A percentile compares a stretch with the other conserved stretches of the same genome.
phyloP scores from a whole-genome alignment of 2,797 vertebrate species.

The Myripristis murdjan region DNA sequence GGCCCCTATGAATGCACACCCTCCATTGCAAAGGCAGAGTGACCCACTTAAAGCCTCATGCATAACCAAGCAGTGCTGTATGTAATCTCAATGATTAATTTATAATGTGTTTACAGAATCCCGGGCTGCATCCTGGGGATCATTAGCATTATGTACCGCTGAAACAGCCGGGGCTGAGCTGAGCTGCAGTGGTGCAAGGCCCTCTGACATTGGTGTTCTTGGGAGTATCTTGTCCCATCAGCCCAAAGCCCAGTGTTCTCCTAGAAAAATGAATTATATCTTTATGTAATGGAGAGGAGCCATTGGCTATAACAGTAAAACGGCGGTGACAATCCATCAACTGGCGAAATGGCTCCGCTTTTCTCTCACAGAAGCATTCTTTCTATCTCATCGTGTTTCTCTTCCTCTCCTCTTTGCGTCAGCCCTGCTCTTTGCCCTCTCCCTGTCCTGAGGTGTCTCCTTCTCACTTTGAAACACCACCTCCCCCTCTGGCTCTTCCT shows the following conservation, averaged over 20 bases:
- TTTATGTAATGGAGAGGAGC: neutral
- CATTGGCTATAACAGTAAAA: neutral
- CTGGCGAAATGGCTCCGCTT: neutral
- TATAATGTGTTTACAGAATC: conserved; percentile 67
- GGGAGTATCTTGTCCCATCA: conserved; percentile 6
- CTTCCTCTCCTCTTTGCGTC: neutral
- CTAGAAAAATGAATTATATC: neutral
- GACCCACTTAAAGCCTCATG: conserved; percentile 71
- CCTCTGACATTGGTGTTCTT: conserved; percentile 13
- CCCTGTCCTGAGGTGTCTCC: too few species aligned
- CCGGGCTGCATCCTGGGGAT: conserved; percentile 37
- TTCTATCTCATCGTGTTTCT: conserved; percentile 9
- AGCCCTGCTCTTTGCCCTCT: neutral
- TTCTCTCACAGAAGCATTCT: neutral
- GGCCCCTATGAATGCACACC: conserved; percentile 9
- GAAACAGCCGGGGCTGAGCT: conserved; percentile 10
- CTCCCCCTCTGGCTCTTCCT: too few species aligned
- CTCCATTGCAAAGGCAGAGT: conserved; percentile 39
- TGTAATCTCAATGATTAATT: conserved; percentile 74
- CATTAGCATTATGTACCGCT: conserved; percentile 63
- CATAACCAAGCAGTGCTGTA: conserved; percentile 54
- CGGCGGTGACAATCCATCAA: neutral
- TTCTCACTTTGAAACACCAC: neutral
- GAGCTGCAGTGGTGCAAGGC: conserved; percentile 15
- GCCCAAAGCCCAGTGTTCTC: neutral